These are phyloP conservation scores for Chironomus riparius DNA, from an alignment of 2,888 invertebrate species.

Conservation along the genomic window DNA sequence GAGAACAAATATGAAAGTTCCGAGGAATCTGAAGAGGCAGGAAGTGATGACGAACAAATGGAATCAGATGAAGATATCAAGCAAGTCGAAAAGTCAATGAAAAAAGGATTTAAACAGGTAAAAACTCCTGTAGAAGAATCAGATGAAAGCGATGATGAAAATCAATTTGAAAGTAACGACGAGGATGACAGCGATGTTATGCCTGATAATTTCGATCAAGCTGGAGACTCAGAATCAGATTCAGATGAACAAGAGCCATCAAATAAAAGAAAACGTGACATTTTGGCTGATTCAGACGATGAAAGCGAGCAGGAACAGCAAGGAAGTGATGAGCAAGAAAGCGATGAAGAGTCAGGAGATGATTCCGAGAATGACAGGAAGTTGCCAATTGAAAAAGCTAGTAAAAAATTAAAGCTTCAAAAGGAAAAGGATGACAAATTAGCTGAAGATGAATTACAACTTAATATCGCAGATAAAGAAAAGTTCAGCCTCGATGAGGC, in stretches of 20 bases:
- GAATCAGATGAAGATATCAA: constrained; percentile 39
- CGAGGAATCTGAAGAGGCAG: constrained; percentile 32
- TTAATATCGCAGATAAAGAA: constrained; percentile 68
- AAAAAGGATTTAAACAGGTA: constrained; percentile 25
- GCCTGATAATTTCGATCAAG: constrained; percentile 45
- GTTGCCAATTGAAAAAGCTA: constrained; percentile 78
- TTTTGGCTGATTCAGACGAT: constrained; percentile 26
- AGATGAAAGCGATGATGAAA: constrained; percentile 30
- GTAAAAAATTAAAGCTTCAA: constrained; percentile 65
- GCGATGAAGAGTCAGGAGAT: constrained; percentile 35
- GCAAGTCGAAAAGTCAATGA: constrained; percentile 30
- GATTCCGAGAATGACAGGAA: constrained; percentile 54
- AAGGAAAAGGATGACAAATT: constrained; percentile 58
- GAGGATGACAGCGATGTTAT: constrained; percentile 30
- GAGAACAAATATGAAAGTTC: constrained; percentile 31
- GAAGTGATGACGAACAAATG: constrained; percentile 35
- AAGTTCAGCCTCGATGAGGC: constrained; percentile 66
- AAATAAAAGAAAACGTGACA: constrained; percentile 27
- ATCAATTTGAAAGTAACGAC: not conserved
- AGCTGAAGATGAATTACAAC: constrained; percentile 72
- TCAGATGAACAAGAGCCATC: constrained; percentile 35
- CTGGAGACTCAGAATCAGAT: no score
- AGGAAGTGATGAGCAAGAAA: constrained; percentile 36
- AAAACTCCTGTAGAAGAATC: constrained; percentile 31
- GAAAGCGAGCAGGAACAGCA: constrained; percentile 30